Percentiles rank a stretch among this genome's conserved stretches.
Conservation (phyloP, 2,797 vertebrate genomes). For the Esox lucius region DNA sequence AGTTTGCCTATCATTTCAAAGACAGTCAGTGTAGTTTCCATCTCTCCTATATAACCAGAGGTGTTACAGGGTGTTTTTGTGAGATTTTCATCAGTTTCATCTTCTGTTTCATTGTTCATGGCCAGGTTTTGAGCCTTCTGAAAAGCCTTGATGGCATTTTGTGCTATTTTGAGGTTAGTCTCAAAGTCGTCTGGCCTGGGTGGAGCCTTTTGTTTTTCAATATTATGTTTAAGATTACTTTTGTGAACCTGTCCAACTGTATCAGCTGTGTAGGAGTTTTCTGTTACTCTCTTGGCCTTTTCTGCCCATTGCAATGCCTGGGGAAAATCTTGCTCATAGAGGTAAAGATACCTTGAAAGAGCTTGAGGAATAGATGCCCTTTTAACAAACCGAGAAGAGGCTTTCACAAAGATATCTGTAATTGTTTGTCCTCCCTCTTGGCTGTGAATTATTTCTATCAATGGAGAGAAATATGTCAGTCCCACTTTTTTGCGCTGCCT, state of each 20-base stretch:
- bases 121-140: constrained; percentile 70
- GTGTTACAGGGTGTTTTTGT: constrained; percentile 69
- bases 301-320: constrained; percentile 71
- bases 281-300: constrained; percentile 64
- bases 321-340: constrained; percentile 68
- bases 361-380: constrained; percentile 78
- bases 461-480: constrained; percentile 72
- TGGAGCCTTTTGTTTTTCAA: constrained; percentile 36
- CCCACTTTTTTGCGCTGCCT: constrained; percentile 73
- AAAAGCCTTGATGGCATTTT: constrained; percentile 68
- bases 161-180: constrained; percentile 60
- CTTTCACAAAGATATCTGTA: constrained; percentile 67
- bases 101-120: constrained; percentile 41
- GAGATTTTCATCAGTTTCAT: constrained; percentile 51
- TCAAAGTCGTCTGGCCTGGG: constrained; percentile 47
- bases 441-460: constrained; percentile 69
- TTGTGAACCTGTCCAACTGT: constrained; percentile 80
- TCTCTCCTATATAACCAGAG: constrained; percentile 70
- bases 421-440: constrained; percentile 60
- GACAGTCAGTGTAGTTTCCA: constrained; percentile 72
- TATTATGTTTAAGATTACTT: constrained; percentile 69
- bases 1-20: constrained; percentile 67
- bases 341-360: constrained; percentile 77
- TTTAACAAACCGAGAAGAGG: constrained; percentile 62
- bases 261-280: constrained; percentile 74